Conservation (phyloP, 2,113 vertebrate species). For the Mixornis gularis region DNA sequence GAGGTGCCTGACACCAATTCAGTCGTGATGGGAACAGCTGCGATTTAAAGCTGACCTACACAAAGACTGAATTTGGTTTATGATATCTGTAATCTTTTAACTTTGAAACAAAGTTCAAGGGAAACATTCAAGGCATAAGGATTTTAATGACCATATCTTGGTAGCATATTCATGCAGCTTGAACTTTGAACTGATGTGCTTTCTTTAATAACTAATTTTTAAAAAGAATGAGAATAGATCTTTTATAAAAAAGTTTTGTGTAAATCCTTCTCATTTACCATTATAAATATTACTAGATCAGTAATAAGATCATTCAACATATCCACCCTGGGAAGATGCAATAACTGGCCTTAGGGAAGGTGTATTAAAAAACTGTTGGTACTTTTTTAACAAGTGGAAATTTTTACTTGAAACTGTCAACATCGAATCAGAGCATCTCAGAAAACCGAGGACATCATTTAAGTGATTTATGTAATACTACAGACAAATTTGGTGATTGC, state of each 20-base stretch:
- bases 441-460: not conserved
- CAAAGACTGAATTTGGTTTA: constrained; percentile 40
- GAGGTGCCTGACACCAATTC: constrained; percentile 9
- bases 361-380: not conserved
- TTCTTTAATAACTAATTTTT: not conserved
- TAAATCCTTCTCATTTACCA: not conserved
- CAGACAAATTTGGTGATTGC: not conserved
- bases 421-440: not conserved
- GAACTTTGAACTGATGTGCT: not conserved
- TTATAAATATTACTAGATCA: not conserved
- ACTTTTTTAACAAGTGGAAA: not conserved
- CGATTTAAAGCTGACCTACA: not conserved
- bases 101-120: constrained; percentile 27
- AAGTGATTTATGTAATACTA: not conserved
- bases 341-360: not conserved
- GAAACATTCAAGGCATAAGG: constrained; percentile 66
- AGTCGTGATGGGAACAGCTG: constrained; percentile 14
- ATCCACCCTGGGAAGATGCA: not conserved
- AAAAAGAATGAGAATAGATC: not conserved
- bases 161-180: not conserved
- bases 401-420: not conserved
- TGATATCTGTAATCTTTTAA: constrained; percentile 28
- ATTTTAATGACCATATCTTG: not conserved
- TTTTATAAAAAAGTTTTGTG: not conserved
- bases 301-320: not conserved